Base-by-base conservation (phyloP, 2,797 vertebrate genomes). In the Podarcis lilfordi region DNA sequence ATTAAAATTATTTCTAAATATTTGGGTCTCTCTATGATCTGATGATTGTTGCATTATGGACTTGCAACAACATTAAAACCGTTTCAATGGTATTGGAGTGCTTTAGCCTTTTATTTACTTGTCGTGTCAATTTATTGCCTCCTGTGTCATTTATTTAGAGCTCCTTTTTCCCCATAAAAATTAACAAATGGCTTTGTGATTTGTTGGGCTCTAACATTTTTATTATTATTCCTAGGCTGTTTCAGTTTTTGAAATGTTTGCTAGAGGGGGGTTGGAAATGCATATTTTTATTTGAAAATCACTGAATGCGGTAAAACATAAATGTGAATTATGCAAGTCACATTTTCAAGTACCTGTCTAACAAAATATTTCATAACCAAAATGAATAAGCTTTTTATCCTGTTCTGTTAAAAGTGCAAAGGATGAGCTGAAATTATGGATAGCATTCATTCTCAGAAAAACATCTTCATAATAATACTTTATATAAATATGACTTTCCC, bases 81-180 rank as follows among this genome's bases (percentile, higher is more conserved):
- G 97, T 99, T 99, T 99, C 98, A 99, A 98, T 99, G 97, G 98
- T 99, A 99, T 99, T 98, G 98, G 98, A 99, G 98, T 99, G 99
- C 98, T 98, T 99, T 99, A 99, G 98, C 98, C 98, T 99, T 99
- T 99, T 99, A 98, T 99, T 99, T 98, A 99, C 98, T 99, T 99
- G 99, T 99, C 97, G 99, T 99, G 98, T 99, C 99, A 98, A 99
- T 99, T 99, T 99, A 98, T 99, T 99, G 99, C 98, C 99, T 99
- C 99, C 98, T 96, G 99, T 99, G 98, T 99, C 98, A 98, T 98
- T 99, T 99, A 98, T 98, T 99, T 98, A 97, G 97, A 98, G 97
- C 97, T 98, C 96, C 95, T 96, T 97, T 97, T 95, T 92, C 88
- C 96, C 95, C 95, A 95, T 97, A 97, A 93, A 95, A 96, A 91